phyloP scores from a whole-genome alignment of 2,888 invertebrate species.

The Rhodophaea formosa region DNA sequence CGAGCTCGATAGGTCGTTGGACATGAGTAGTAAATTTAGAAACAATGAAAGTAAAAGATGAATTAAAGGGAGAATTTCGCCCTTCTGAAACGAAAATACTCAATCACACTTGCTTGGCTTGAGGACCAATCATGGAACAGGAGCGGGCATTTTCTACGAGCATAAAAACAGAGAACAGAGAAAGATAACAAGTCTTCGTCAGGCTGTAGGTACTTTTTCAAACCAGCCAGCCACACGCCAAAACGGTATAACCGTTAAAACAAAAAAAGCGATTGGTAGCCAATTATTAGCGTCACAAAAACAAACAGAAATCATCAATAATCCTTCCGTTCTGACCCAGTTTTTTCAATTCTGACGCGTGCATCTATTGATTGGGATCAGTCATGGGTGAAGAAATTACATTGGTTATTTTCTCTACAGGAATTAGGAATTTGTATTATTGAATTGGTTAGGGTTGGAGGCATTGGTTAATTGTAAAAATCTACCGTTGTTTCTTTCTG shows the following conservation, averaged over 20 bases:
- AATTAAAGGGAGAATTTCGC: too few species aligned
- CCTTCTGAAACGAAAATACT: too few species aligned
- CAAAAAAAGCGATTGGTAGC: constrained; percentile 28
- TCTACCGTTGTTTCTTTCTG: not conserved
- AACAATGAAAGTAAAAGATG: too few species aligned
- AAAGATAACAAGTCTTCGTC: too few species aligned
- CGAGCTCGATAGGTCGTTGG: too few species aligned
- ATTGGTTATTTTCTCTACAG: constrained; percentile 20
- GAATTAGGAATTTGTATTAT: constrained; percentile 9
- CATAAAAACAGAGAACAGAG: too few species aligned
- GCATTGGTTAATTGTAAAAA: constrained; percentile 21
- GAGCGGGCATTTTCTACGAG: too few species aligned
- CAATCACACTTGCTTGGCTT: too few species aligned
- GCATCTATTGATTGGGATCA: constrained; percentile 33
- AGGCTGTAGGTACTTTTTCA: too few species aligned
- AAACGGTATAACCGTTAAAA: constrained; percentile 26
- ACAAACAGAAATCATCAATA: constrained; percentile 42
- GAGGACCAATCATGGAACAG: too few species aligned
- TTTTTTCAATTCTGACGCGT: constrained; percentile 23
- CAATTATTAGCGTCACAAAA: constrained; percentile 37
- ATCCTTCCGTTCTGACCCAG: constrained; percentile 31
- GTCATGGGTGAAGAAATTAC: constrained; percentile 38
- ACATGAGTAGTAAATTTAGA: too few species aligned
- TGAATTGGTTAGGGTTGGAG: not conserved
- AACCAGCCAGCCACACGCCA: not conserved